Evolutionary conservation across 2,797 vertebrate genomes (phyloP), one percentile per base, ranked within the genome.

Genomic region (Arnoldichthys spilopterus): DNA sequence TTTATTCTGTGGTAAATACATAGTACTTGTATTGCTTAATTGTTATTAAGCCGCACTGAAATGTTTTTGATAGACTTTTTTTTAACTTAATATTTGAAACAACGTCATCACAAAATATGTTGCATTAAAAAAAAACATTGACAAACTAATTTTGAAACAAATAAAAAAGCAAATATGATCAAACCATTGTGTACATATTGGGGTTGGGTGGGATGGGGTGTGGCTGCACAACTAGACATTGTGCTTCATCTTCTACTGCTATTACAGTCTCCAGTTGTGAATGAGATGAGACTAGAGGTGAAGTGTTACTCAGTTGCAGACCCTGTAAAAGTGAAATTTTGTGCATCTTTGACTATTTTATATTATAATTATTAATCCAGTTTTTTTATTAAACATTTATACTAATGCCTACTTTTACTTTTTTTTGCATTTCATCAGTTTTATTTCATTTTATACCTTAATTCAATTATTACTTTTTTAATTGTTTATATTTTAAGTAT

Each of bases 131-230:
- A 24, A 59, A 43, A 40, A 40, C 7, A 8, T 11, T 11, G 11
- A 73, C 67, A 34, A 74, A 69, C 49, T 74, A 61, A 74, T 74
- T 79, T 79, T 79, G 24, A 47, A 37, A 72, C 34, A 59, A 74
- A 79, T 73, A 67, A 79, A 66, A 79, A 68, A 49, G 28, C 22
- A 22, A 61, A 47, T 71, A 72, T 16, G 7, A 40, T 7, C 4
- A 6, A 5, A 22, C 11, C 24, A 16, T 43, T 71, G 18, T 61
- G 43, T 40, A 37, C 32, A 32, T 73, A 58, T 20, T 32, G 58
- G 16, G 26, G n/a, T 1, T 22, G n/a, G 53, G 53, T 7, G n/a
- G n/a, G n/a, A n/a, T n/a, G n/a, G n/a, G 54, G 8, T 2, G 54
- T 0, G 11, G 24, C 5, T 58, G 11, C 54, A 58, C 51, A 53